phyloP scores from a whole-genome alignment of 2,113 vertebrate genomes.

The Solenodon paradoxus region DNA sequence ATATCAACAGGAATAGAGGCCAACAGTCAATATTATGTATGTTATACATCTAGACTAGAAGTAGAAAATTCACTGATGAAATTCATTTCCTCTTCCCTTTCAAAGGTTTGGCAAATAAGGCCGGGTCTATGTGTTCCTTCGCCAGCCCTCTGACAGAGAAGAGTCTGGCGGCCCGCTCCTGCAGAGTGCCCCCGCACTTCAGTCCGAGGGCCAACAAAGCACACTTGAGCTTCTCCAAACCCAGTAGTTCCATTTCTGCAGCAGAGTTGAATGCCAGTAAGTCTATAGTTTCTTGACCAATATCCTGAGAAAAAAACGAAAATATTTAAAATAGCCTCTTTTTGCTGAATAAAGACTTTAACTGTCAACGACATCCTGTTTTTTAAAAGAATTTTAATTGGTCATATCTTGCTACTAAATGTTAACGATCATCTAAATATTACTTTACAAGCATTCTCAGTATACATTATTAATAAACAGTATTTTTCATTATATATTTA shows the following conservation, averaged over 20 bases:
- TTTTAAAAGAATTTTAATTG: neutral
- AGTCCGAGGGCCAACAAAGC: constrained; percentile 87
- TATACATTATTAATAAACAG: neutral
- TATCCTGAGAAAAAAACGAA: constrained; percentile 60
- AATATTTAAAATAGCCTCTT: neutral
- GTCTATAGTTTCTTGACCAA: constrained; percentile 71
- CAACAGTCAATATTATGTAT: neutral
- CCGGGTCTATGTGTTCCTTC: constrained; percentile 85
- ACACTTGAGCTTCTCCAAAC: constrained; percentile 90
- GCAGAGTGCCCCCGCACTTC: constrained; percentile 94
- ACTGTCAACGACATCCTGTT: neutral
- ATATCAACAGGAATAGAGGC: neutral
- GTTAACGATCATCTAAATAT: neutral
- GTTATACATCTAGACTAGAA: neutral
- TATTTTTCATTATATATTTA: neutral
- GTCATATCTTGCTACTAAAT: neutral
- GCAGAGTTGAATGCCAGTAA: constrained; percentile 79
- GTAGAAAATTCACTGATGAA: neutral
- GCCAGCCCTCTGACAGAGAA: constrained; percentile 87
- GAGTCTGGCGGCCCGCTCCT: constrained; percentile 90
- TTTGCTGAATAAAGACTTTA: neutral
- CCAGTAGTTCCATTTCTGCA: constrained; percentile 88
- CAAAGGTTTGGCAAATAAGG: constrained; percentile 86
- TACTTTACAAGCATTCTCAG: neutral
- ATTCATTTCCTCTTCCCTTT: constrained; percentile 86